phyloP scores from a whole-genome alignment of 2,888 invertebrate genomes.

The Scelioninae gen. 2 region DNA sequence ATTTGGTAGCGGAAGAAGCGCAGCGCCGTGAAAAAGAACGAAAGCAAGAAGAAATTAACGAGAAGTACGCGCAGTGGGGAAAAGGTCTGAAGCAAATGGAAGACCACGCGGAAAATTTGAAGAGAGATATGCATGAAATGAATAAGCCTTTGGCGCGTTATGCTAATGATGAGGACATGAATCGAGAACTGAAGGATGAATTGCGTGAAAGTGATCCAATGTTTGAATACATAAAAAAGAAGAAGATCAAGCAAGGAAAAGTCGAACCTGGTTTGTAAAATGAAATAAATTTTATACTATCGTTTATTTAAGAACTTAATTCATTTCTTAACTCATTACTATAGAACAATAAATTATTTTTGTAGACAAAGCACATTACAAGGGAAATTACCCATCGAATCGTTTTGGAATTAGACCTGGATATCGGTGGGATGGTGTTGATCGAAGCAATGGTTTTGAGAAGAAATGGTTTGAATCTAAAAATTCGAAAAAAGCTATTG shows the following conservation, averaged over 20 bases:
- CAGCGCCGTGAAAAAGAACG: slow-evolving; percentile 82
- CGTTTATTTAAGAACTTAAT: too few species aligned
- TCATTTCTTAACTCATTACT: too few species aligned
- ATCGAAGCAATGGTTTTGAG: slow-evolving; percentile 97
- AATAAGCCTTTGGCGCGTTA: slow-evolving; percentile 94
- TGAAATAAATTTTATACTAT: too few species aligned
- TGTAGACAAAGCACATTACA: slow-evolving; percentile 83
- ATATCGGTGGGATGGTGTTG: slow-evolving; percentile 98
- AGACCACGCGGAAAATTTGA: slow-evolving; percentile 81
- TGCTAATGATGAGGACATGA: slow-evolving; percentile 91
- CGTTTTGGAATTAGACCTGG: slow-evolving; percentile 95
- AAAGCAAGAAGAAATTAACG: slow-evolving; percentile 81
- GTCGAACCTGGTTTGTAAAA: too few species aligned
- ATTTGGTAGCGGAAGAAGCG: slow-evolving; percentile 82
- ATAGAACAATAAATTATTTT: too few species aligned
- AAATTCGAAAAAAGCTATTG: slow-evolving; percentile 84
- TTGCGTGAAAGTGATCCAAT: slow-evolving; percentile 95
- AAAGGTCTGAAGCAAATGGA: slow-evolving; percentile 91
- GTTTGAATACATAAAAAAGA: slow-evolving; percentile 88
- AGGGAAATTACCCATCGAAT: slow-evolving; percentile 93
- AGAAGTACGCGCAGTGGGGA: slow-evolving; percentile 89
- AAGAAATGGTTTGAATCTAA: slow-evolving; percentile 88
- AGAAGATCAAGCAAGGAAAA: slow-evolving; percentile 80
- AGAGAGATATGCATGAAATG: slow-evolving; percentile 89
- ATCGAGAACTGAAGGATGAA: slow-evolving; percentile 83